Evolutionary conservation across 2,113 vertebrate genomes (phyloP), one percentile per base, ranked within the genome.

Genomic region (Microcebus murinus): DNA sequence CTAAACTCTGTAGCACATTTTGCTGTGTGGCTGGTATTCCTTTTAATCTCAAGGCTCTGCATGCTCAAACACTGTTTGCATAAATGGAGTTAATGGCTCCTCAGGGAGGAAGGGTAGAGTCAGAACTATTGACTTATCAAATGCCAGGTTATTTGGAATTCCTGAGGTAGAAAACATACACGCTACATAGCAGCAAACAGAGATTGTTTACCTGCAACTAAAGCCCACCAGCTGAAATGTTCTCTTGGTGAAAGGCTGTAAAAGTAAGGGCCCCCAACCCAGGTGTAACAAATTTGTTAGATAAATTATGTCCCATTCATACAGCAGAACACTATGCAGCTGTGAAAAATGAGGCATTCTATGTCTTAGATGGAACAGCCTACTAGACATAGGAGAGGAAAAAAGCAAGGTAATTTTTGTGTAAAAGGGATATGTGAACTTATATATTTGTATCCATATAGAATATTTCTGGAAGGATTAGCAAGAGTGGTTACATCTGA

Each of bases 401-500:
- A 81, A 87, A 27, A 71, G 21, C 20, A 67, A 80, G 23, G 36
- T 36, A 21, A 14, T 63, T 82, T 87, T 57, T n/a, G 7, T 45
- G 20, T 55, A 31, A 55, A 55, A 92, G 31, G 23, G 17, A n/a
- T 74, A 57, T 73, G 9, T 65, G 68, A 90, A 84, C 21, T 79
- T 92, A 45, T 39, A 17, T 45, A 34, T 21, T 42, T 91, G 52
- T 36, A 57, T 86, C 77, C 52, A 34, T 15, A 68, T 55, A 92
- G 73, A 90, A 13, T 87, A 42, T 82, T 65, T 61, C 71, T 96
- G 42, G n/a, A 89, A 84, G 34, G 42, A 89, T 83, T 71, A 87
- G 70, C 6, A 76, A 86, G 21, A 95, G 36, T 50, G 20, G 25
- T 88, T 50, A 39, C 14, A n/a, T 89, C 77, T 81, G 57, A 92